These are phyloP conservation scores for Drepanosiphum platanoidis DNA, from an alignment of 2,888 invertebrate species.

Conservation along the genomic window DNA sequence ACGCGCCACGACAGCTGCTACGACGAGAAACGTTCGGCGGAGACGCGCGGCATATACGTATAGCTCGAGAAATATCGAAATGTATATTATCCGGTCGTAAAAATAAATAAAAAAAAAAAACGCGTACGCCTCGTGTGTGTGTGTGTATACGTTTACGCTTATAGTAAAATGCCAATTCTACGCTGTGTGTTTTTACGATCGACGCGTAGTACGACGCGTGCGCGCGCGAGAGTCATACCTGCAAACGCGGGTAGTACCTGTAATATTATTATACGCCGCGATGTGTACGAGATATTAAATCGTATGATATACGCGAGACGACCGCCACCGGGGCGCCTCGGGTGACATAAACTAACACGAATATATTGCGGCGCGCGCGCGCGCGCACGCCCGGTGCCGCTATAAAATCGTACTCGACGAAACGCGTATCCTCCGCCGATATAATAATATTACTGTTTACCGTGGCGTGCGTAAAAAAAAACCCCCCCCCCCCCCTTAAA, in stretches of 20 bases:
- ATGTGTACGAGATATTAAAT: too few species aligned
- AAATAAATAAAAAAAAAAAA: conserved; percentile 24
- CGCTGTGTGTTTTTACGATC: conserved; percentile 34
- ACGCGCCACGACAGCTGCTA: neutral
- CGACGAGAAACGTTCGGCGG: neutral
- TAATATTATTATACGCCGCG: too few species aligned
- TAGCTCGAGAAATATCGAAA: conserved; percentile 23
- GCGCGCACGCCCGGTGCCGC: neutral
- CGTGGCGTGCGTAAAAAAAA: neutral
- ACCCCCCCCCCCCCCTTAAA: too few species aligned
- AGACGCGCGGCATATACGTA: neutral
- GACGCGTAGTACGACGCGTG: neutral
- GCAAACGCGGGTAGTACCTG: too few species aligned
- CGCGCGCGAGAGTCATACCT: too few species aligned
- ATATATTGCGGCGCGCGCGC: neutral
- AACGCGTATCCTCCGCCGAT: neutral
- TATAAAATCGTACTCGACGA: conserved; percentile 26
- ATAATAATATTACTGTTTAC: neutral
- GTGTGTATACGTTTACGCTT: neutral
- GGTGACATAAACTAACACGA: conserved; percentile 50
- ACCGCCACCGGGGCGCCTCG: conserved; percentile 53
- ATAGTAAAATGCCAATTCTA: conserved; percentile 10
- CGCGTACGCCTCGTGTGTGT: neutral
- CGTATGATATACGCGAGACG: neutral
- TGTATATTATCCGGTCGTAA: conserved; percentile 55